Percentiles rank a stretch among this genome's conserved stretches.
These are phyloP conservation scores for Oligia latruncula DNA, from an alignment of 2,888 invertebrate genomes.

Conservation along the genomic window DNA sequence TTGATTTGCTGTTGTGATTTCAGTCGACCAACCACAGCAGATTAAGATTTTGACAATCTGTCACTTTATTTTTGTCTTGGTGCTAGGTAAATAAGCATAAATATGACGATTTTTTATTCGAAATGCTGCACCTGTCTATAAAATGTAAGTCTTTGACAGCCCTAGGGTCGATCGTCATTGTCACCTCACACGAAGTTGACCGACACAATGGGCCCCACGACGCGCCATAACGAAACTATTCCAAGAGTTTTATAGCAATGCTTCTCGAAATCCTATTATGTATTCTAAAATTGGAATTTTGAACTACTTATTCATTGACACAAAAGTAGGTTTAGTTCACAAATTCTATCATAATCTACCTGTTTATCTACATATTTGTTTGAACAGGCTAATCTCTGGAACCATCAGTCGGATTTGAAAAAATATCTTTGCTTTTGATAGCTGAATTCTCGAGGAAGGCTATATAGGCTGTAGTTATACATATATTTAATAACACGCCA, in stretches of 20 bases:
- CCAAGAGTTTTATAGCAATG: conserved; percentile 38
- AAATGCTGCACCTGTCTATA: background rate
- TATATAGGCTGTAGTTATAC: no score
- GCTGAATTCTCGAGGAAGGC: no score
- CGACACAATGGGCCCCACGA: conserved; percentile 52
- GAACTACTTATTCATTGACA: background rate
- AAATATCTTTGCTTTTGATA: no score
- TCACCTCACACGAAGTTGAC: conserved; percentile 61
- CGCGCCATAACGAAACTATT: conserved; percentile 46
- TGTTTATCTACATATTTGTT: background rate
- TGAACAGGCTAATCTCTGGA: background rate
- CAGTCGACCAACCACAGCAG: background rate
- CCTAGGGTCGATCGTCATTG: conserved; percentile 31
- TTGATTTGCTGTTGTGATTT: background rate
- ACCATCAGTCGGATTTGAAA: background rate
- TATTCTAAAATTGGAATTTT: conserved; percentile 19
- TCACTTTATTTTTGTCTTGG: background rate
- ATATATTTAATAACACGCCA: background rate
- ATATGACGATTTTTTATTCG: background rate
- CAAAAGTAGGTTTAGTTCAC: background rate
- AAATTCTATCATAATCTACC: background rate
- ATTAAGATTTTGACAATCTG: background rate
- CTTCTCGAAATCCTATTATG: conserved; percentile 20
- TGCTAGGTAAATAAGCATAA: background rate
- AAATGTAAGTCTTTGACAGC: conserved; percentile 9